Evolutionary conservation across 2,888 invertebrate genomes (phyloP), one percentile per base, ranked within the genome.

Genomic region (Eilema caniola): DNA sequence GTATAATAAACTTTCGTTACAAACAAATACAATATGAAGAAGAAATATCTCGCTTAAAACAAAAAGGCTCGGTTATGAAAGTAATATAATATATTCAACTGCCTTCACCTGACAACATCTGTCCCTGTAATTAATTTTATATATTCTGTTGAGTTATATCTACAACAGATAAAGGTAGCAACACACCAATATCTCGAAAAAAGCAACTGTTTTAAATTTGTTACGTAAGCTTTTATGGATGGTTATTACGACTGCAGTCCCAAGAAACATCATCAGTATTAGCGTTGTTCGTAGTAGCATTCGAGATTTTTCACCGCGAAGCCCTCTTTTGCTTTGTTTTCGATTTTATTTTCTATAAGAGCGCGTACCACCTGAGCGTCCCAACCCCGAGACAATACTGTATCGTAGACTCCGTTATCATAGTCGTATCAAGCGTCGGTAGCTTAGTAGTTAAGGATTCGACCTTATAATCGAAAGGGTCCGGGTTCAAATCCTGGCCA

Each of bases 61-160:
- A 60, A 57, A 69, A 67, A 65, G 20, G n/a, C 56, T 10, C 8
- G 33, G 41, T 53, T 12, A 57, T 56, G 28, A 70, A 31, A 59
- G 41, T 62, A 70, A 62, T 62, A 70, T 24, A 62, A 66, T 62
- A 33, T 20, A 60, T 63, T 59, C 25, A 59, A 68, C 62, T 57
- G 61, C 69, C 28, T 63, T 60, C 72, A 57, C 56, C 56, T 65
- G 56, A 24, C 31, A 33, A 72, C 70, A 74, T 80, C 33, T 68
- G 41, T 53, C 69, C 5, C 63, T 64, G 71, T 81, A 80, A 83
- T 82, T 81, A 83, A 83, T 79, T 76, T 77, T 75, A 78, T 77
- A 77, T 76, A 77, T 72, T 78, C 67, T 67, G 70, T 28, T 41
- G 70, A 69, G 67, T 67, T 67, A 62, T 25, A 56, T 20, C 53